Evolutionary conservation across 1,140 invertebrate genomes (phyloP).

Genomic region (Tetranychus cinnabarinus): DNA sequence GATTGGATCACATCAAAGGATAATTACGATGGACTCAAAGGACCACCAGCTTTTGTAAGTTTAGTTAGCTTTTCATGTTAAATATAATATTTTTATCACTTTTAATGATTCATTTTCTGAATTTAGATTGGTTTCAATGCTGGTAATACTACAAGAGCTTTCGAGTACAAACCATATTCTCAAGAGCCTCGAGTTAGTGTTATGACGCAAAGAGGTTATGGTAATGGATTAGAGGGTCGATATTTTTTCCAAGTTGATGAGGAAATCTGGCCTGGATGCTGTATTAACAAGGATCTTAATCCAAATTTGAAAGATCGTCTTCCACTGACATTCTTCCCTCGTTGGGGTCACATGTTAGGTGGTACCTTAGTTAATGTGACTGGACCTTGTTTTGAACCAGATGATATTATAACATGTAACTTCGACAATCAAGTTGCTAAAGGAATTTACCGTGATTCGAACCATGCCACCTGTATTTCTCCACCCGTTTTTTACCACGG

Average conservation of each 20-base stretch:
- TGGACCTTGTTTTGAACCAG: constrained; percentile 58
- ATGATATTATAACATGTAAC: constrained; percentile 44
- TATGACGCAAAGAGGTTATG: constrained; percentile 54
- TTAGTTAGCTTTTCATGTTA: neutral
- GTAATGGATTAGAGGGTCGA: constrained; percentile 59
- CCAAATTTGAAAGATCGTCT: constrained; percentile 22
- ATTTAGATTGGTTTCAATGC: constrained; percentile 60
- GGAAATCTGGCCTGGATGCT: constrained; percentile 69
- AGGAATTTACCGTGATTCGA: constrained; percentile 22
- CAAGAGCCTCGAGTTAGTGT: constrained; percentile 58
- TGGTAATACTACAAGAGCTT: constrained; percentile 70
- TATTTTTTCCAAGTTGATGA: constrained; percentile 87
- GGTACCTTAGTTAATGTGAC: constrained; percentile 84
- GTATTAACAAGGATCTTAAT: constrained; percentile 25
- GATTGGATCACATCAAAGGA: constrained; percentile 76
- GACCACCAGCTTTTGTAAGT: constrained; percentile 58
- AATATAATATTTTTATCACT: neutral
- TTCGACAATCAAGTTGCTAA: constrained; percentile 21
- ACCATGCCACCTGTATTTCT: constrained; percentile 66
- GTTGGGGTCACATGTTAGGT: constrained; percentile 82
- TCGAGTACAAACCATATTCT: constrained; percentile 71
- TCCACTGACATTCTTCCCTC: constrained; percentile 61
- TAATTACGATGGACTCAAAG: constrained; percentile 45
- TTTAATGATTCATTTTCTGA: neutral
- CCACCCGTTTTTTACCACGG: constrained; percentile 69